phyloP scores from a whole-genome alignment of 2,888 invertebrate species.

The Callyntrura sp. region DNA sequence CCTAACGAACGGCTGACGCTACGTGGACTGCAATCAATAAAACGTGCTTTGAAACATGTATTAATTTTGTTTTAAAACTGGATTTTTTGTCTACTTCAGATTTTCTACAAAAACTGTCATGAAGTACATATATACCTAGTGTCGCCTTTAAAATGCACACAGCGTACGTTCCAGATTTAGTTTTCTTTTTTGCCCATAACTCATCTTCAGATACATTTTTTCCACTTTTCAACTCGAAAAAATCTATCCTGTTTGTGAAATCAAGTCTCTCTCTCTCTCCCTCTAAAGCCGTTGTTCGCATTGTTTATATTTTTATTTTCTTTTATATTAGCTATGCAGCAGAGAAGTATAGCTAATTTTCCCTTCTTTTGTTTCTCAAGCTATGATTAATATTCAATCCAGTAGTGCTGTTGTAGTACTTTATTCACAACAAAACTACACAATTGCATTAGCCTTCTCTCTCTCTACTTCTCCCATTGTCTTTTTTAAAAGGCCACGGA shows the following conservation, averaged over 20 bases:
- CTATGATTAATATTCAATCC: constrained; percentile 52
- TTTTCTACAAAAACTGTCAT: constrained; percentile 26
- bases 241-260: constrained; percentile 65
- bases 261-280: too few relatives aligned
- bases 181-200: constrained; percentile 59
- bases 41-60: constrained; percentile 22
- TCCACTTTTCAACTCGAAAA: constrained; percentile 13
- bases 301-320: constrained; percentile 50
- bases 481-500: constrained; percentile 6
- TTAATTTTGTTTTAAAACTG: constrained; percentile 13
- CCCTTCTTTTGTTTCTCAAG: constrained; percentile 62
- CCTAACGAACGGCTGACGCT: background rate
- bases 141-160: background rate
- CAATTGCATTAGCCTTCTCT: constrained; percentile 66
- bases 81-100: constrained; percentile 22
- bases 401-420: background rate
- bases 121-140: background rate
- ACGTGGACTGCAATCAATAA: background rate
- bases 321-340: background rate
- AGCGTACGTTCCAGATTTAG: background rate
- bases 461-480: background rate
- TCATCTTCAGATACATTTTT: constrained; percentile 42
- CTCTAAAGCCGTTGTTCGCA: background rate
- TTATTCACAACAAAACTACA: constrained; percentile 69
- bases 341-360: constrained; percentile 42